These are phyloP conservation scores for Hydriomena furcata DNA, from an alignment of 2,888 invertebrate genomes.

Conservation along the genomic window DNA sequence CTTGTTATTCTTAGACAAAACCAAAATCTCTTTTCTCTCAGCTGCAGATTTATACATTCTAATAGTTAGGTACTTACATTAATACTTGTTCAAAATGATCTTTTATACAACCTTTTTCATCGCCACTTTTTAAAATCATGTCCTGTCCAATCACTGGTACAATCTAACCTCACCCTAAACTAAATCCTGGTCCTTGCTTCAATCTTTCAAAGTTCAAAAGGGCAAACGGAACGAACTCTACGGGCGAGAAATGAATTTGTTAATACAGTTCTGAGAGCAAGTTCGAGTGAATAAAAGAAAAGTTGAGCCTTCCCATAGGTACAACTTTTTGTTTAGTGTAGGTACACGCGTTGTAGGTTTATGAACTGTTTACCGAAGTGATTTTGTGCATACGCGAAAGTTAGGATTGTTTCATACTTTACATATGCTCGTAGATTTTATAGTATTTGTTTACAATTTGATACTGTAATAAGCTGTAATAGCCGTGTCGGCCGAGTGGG, in stretches of 20 bases:
- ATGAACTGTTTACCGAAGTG: conserved; percentile 35
- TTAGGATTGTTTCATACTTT: conserved; percentile 31
- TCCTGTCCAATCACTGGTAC: no score
- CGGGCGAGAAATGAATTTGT: conserved; percentile 38
- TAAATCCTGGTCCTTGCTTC: conserved; percentile 16
- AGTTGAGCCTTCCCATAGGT: conserved; percentile 25
- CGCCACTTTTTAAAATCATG: no score
- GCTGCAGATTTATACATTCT: no score
- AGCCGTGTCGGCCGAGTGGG: no score
- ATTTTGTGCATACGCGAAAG: conserved; percentile 39
- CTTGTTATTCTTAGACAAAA: no score
- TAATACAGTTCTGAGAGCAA: conserved; percentile 31
- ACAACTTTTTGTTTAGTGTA: conserved; percentile 28
- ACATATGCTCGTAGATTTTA: not conserved
- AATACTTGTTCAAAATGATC: no score
- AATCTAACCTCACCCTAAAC: not conserved
- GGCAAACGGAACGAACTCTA: conserved; percentile 33
- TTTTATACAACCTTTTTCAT: no score
- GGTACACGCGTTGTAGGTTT: conserved; percentile 21
- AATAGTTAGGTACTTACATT: no score
- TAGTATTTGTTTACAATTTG: not conserved
- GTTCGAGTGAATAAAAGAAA: conserved; percentile 35
- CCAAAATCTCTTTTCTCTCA: no score
- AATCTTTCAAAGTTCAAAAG: conserved; percentile 37
- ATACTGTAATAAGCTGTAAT: not conserved